Conservation (phyloP, 2,797 vertebrate species). For the Crypturellus tataupa region DNA sequence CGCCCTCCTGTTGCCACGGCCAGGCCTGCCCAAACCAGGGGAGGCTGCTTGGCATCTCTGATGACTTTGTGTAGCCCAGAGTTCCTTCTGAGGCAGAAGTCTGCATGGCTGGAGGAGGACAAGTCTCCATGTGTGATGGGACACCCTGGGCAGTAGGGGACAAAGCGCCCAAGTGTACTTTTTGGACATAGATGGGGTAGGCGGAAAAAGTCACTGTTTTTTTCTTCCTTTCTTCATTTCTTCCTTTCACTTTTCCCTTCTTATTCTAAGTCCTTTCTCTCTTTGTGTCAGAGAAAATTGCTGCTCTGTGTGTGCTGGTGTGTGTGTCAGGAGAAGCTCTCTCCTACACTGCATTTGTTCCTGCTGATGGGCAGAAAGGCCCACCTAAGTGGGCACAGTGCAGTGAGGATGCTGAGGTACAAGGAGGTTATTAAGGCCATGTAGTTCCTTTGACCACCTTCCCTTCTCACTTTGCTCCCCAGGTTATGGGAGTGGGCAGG, state of each 20-base stretch:
- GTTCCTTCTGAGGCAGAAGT: neutral
- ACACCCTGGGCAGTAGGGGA: accelerated
- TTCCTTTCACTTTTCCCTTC: neutral
- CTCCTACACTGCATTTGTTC: neutral
- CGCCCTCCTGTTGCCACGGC: neutral
- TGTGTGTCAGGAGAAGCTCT: neutral
- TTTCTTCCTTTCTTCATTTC: neutral
- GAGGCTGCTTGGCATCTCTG: neutral
- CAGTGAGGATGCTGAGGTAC: neutral
- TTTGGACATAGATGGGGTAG: neutral
- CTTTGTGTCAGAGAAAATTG: neutral
- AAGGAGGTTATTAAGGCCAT: neutral
- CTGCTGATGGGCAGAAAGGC: accelerated
- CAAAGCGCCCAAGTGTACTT: neutral
- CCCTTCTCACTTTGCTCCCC: neutral
- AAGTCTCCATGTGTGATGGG: accelerated
- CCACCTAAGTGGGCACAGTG: accelerated
- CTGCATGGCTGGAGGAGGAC: accelerated
- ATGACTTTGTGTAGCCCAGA: no score
- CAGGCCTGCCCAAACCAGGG: no score
- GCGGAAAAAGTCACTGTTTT: neutral
- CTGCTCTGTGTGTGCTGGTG: neutral
- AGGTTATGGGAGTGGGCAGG: neutral
- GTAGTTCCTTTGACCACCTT: neutral
- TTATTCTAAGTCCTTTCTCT: neutral